A percentile compares a stretch with the other conserved stretches of the same genome.
These are phyloP conservation scores for Rhynchomys soricoides DNA, from an alignment of 2,113 vertebrate species.

Conservation along the genomic window DNA sequence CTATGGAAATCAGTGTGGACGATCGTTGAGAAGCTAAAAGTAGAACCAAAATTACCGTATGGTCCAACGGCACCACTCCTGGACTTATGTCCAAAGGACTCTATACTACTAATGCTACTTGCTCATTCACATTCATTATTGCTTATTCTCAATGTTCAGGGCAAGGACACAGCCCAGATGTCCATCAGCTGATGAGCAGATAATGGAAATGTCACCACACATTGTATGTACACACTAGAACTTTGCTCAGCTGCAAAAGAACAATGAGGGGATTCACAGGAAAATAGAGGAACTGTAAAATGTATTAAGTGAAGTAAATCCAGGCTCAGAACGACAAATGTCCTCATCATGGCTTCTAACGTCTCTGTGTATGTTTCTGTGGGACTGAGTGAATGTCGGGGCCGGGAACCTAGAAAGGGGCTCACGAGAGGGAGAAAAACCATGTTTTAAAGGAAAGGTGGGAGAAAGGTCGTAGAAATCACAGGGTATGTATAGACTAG, in stretches of 20 bases:
- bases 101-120: too few relatives aligned
- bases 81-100: too few relatives aligned
- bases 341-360: background rate
- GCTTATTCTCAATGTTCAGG: background rate
- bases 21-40: too few relatives aligned
- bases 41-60: too few relatives aligned
- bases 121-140: background rate
- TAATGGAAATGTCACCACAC: background rate
- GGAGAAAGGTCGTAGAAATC: background rate
- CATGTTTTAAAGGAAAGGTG: background rate
- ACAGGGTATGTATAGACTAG: background rate
- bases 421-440: background rate
- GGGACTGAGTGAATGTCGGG: background rate
- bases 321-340: background rate
- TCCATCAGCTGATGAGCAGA: background rate
- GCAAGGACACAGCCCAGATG: background rate
- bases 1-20: too few relatives aligned
- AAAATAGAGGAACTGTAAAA: background rate
- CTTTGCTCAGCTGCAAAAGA: background rate
- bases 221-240: background rate
- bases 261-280: background rate
- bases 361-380: background rate
- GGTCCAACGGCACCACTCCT: too few relatives aligned
- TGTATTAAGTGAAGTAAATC: background rate
- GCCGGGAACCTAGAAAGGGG: background rate